Conservation (phyloP, 2,888 invertebrate genomes). For the Neoscelio sp. region DNA sequence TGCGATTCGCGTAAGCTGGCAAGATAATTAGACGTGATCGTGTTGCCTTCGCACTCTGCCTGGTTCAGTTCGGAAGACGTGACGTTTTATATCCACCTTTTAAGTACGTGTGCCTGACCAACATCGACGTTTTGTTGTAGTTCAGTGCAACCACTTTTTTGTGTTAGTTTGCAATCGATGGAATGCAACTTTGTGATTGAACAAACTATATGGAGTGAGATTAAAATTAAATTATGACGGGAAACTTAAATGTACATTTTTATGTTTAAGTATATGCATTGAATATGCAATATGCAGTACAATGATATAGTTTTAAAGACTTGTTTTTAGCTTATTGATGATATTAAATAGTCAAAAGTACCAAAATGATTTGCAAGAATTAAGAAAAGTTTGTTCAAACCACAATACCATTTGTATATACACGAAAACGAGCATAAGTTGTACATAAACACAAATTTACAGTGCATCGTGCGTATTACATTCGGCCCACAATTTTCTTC, state of each 20-base stretch:
- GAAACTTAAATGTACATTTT: too few species aligned
- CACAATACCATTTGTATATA: conserved; percentile 36
- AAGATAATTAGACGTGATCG: conserved; percentile 71
- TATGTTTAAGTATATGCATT: too few species aligned
- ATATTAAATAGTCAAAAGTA: too few species aligned
- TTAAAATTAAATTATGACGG: too few species aligned
- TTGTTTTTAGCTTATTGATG: too few species aligned
- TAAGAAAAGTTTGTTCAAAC: conserved; percentile 32
- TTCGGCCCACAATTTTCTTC: conserved; percentile 18
- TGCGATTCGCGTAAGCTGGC: conserved; percentile 76
- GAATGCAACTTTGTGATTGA: conserved; percentile 42
- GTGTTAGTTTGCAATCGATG: conserved; percentile 21
- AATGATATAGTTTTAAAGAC: too few species aligned
- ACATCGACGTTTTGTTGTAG: conserved; percentile 62
- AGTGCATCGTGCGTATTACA: conserved; percentile 31
- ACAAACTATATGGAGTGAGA: too few species aligned
- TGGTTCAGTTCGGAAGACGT: conserved; percentile 76
- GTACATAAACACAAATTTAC: conserved; percentile 41
- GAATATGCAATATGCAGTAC: too few species aligned
- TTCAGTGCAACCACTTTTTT: conserved; percentile 58
- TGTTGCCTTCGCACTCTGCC: conserved; percentile 73
- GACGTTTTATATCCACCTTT: conserved; percentile 69
- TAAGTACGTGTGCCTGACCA: conserved; percentile 70
- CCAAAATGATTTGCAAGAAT: too few species aligned
- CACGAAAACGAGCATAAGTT: conserved; percentile 17